Conservation (phyloP, 1,140 invertebrate species). For the Atta colombica region DNA sequence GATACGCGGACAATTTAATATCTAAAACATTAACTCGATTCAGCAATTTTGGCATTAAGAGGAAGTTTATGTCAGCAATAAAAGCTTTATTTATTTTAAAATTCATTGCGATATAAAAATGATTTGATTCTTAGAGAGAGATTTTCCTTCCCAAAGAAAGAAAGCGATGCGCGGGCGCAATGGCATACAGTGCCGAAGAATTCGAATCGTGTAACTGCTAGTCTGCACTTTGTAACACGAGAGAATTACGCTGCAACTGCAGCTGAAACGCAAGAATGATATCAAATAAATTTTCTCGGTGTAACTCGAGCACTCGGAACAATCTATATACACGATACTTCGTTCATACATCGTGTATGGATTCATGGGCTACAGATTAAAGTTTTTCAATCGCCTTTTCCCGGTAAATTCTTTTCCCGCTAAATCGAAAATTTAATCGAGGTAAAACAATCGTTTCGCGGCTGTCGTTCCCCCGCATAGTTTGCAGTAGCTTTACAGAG, state of each 20-base stretch:
- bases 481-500: not conserved
- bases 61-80: slow-evolving; percentile 31
- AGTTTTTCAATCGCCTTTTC: slow-evolving; percentile 34
- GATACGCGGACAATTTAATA: slow-evolving; percentile 26
- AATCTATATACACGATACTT: slow-evolving; percentile 10
- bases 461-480: not conserved
- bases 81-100: slow-evolving; percentile 44
- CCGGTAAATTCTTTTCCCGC: slow-evolving; percentile 5
- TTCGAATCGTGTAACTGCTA: slow-evolving; percentile 24
- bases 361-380: slow-evolving; percentile 8
- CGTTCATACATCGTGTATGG: not conserved
- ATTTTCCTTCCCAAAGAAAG: not conserved
- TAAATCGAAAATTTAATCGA: slow-evolving; percentile 52
- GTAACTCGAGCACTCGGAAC: not conserved
- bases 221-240: slow-evolving; percentile 28
- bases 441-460: slow-evolving; percentile 28
- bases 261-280: slow-evolving; percentile 41
- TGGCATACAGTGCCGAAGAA: not conserved
- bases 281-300: slow-evolving; percentile 48
- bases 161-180: not conserved
- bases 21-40: slow-evolving; percentile 32
- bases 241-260: slow-evolving; percentile 38
- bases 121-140: slow-evolving; percentile 52
- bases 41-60: slow-evolving; percentile 12
- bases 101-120: slow-evolving; percentile 53